Evolutionary conservation across 1,140 invertebrate genomes (phyloP).

Genomic region (Mycetomoellerius zeteki): DNA sequence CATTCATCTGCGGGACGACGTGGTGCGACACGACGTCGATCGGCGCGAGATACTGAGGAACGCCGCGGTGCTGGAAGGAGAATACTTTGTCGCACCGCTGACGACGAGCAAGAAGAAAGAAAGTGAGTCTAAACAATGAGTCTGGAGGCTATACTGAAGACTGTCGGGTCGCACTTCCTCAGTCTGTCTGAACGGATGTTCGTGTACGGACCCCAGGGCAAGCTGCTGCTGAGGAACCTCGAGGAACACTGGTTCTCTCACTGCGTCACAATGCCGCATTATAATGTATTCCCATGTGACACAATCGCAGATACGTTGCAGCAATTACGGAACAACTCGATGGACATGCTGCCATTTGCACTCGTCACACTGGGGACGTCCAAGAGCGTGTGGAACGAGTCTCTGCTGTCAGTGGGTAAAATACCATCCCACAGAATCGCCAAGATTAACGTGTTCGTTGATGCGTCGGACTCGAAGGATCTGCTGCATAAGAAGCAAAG

Average conservation of each 20-base stretch:
- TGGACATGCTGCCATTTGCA: constrained; percentile 87
- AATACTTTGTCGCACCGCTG: constrained; percentile 95
- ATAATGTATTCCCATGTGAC: constrained; percentile 86
- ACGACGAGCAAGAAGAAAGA: constrained; percentile 90
- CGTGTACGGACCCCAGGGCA: constrained; percentile 87
- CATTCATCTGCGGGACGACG: constrained; percentile 91
- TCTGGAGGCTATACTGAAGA: constrained; percentile 78
- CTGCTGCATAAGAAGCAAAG: constrained; percentile 91
- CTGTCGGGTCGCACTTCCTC: constrained; percentile 77
- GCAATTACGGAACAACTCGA: constrained; percentile 78
- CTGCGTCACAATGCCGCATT: constrained; percentile 86
- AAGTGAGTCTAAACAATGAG: constrained; percentile 65
- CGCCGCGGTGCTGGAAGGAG: constrained; percentile 92
- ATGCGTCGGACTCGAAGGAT: constrained; percentile 77
- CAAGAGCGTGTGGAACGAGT: constrained; percentile 79
- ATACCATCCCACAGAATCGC: constrained; percentile 79
- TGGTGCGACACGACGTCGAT: constrained; percentile 89
- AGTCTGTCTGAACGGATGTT: constrained; percentile 79
- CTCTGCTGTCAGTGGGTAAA: constrained; percentile 68
- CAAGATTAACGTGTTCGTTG: constrained; percentile 75
- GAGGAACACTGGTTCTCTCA: constrained; percentile 88
- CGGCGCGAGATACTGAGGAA: constrained; percentile 90
- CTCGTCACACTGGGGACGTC: constrained; percentile 84
- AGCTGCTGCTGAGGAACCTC: constrained; percentile 87
- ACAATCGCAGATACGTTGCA: constrained; percentile 79